Evolutionary conservation across 1,140 invertebrate genomes (phyloP).

Genomic region (Apis laboriosa): DNA sequence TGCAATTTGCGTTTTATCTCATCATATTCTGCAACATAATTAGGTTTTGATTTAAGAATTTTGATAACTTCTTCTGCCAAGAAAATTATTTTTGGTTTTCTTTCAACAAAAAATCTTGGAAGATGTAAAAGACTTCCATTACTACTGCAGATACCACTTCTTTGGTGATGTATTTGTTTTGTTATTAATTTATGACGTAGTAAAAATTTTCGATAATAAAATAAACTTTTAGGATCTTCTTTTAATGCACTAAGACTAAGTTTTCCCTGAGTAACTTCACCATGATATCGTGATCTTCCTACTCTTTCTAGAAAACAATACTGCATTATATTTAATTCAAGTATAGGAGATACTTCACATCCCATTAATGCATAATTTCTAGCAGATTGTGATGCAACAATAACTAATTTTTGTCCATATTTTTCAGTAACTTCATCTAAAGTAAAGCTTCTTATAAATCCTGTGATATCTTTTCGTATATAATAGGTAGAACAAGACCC

Average conservation of each 20-base stretch:
- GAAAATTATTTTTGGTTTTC: slow-evolving; percentile 82
- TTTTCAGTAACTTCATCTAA: slow-evolving; percentile 78
- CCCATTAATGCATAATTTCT: slow-evolving; percentile 84
- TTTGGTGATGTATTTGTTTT: slow-evolving; percentile 83
- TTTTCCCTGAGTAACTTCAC: slow-evolving; percentile 87
- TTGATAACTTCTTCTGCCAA: slow-evolving; percentile 82
- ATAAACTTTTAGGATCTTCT: slow-evolving; percentile 85
- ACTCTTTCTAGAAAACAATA: slow-evolving; percentile 90
- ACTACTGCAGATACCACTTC: slow-evolving; percentile 72
- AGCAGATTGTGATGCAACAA: slow-evolving; percentile 87
- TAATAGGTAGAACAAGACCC: slow-evolving; percentile 88
- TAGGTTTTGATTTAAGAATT: slow-evolving; percentile 82
- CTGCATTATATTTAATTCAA: slow-evolving; percentile 82
- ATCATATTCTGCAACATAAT: slow-evolving; percentile 81
- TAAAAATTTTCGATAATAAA: slow-evolving; percentile 85
- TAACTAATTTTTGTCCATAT: slow-evolving; percentile 84
- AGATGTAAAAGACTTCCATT: slow-evolving; percentile 83
- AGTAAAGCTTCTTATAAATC: slow-evolving; percentile 72
- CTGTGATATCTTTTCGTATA: slow-evolving; percentile 79
- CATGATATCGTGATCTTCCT: slow-evolving; percentile 86
- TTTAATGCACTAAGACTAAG: slow-evolving; percentile 81
- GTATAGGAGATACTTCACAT: slow-evolving; percentile 78
- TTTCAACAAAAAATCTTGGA: slow-evolving; percentile 83
- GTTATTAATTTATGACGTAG: slow-evolving; percentile 83
- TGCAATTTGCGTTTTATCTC: slow-evolving; percentile 80